Base-by-base conservation (phyloP, 2,113 vertebrate species). In the Ginglymostoma cirratum region DNA sequence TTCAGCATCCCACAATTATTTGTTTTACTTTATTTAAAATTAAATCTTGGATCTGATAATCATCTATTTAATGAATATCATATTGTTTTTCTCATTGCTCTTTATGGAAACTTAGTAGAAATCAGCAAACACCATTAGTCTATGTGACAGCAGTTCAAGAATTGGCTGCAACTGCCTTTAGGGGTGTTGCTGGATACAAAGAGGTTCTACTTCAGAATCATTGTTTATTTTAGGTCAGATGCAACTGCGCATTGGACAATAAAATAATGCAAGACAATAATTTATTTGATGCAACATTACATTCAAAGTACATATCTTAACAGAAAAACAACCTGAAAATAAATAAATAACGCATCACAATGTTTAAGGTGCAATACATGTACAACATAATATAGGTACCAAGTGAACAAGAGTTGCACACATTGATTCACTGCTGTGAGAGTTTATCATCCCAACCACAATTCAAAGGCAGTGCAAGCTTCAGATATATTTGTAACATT, bases 261-360 rank as follows among this genome's bases (percentile, higher is more conserved):
- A 30, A 95, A 95, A 72, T 48, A 52, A 72, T 72, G 94, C 94
- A 72, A 94, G 93, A 95, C 94, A 76, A 95, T 72, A 72, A 52
- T 95, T 95, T 72, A 95, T 95, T 61, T 72, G 67, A 95, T 95
- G 21, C 89, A 95, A 95, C 93, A 76, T 72, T 95, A 95, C 94
- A 95, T 95, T 76, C 94, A 48, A 72, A 69, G 66, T 95, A 72
- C 42, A 52, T 70, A 38, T 10, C 45, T 48, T 27, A 76, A 95
- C 93, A 70, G 4, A 72, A 70, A 95, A 48, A 19, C 23, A 24
- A 61, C 17, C 30, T 27, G 1, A 48, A 95, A 48, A 52, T 52
- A 95, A 94, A 94, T 94, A 94, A 95, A 76, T 48, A 95, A 70
- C 52, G 69, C 94, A 76, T 95, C 45, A 70, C 69, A 45, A 52